A percentile compares a stretch with the other conserved stretches of the same genome.
phyloP scores from a whole-genome alignment of 1,140 invertebrate species.

The Saccostrea cuccullata region DNA sequence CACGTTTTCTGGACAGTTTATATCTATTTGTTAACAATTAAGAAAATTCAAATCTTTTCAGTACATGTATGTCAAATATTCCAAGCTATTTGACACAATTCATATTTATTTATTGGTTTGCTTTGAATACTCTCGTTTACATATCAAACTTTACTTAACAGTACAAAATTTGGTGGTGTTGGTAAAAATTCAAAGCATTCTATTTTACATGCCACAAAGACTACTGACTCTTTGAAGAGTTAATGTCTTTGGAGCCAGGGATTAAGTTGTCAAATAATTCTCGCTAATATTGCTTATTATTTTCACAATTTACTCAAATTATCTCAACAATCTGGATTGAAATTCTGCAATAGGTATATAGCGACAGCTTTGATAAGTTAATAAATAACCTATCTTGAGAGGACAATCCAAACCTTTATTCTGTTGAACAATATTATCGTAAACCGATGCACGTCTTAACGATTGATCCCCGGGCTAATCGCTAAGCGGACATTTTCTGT shows the following conservation, averaged over 20 bases:
- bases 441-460: constrained; percentile 9
- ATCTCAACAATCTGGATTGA: neutral
- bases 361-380: constrained; percentile 2
- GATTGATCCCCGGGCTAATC: constrained; percentile 17
- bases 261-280: constrained; percentile 30
- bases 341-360: neutral
- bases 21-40: too few relatives aligned
- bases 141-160: neutral
- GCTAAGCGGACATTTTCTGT: neutral
- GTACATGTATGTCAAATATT: too few relatives aligned
- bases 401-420: constrained; percentile 21
- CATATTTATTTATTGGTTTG: neutral
- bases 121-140: neutral
- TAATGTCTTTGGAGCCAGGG: neutral
- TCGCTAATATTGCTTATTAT: constrained; percentile 7
- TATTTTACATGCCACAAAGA: neutral
- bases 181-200: neutral
- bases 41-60: too few relatives aligned
- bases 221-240: neutral
- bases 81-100: too few relatives aligned
- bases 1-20: neutral
- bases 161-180: neutral
- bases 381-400: constrained; percentile 14
- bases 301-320: constrained; percentile 26
- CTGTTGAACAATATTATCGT: constrained; percentile 1